phyloP scores from a whole-genome alignment of 2,888 invertebrate genomes.

The Enchytraeus crypticus region DNA sequence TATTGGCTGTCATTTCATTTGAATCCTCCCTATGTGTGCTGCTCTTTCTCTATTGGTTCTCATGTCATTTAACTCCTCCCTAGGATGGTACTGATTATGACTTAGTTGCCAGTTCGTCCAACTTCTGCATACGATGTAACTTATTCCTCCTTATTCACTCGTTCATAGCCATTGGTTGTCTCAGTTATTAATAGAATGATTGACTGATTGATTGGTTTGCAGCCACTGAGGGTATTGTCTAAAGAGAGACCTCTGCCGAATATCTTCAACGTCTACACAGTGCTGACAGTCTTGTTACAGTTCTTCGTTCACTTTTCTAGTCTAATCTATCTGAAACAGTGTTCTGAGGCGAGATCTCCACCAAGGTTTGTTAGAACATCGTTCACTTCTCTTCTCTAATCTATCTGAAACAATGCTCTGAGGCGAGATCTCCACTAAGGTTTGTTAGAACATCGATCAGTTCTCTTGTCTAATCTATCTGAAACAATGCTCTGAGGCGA shows the following conservation, averaged over 20 bases:
- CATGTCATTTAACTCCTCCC: too few relatives aligned
- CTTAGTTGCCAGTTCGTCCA: too few relatives aligned
- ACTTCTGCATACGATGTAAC: too few relatives aligned
- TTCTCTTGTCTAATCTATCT: neutral
- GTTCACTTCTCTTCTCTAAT: slow-evolving; percentile 86
- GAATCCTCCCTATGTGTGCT: too few relatives aligned
- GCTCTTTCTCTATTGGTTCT: too few relatives aligned
- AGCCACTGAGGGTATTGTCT: slow-evolving; percentile 83
- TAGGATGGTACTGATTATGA: too few relatives aligned
- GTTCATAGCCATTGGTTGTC: too few relatives aligned
- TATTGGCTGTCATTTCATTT: too few relatives aligned
- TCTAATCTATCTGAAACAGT: slow-evolving; percentile 71
- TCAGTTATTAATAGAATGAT: too few relatives aligned
- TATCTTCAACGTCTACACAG: slow-evolving; percentile 95
- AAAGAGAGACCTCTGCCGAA: slow-evolving; percentile 90
- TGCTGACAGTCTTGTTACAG: slow-evolving; percentile 85
- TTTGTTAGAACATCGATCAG: slow-evolving; percentile 15
- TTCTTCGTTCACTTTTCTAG: slow-evolving; percentile 89
- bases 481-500: too few relatives aligned
- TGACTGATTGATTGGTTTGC: slow-evolving; percentile 29
- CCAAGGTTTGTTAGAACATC: too few relatives aligned
- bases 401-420: slow-evolving; percentile 63
- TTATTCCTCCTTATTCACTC: too few relatives aligned
- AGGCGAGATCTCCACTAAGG: slow-evolving; percentile 56
- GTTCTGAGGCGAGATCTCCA: slow-evolving; percentile 56